Percentiles rank a stretch among this genome's conserved stretches.
Evolutionary conservation across 2,888 invertebrate species (phyloP).

Genomic region (Zaprionus bogoriensis): DNA sequence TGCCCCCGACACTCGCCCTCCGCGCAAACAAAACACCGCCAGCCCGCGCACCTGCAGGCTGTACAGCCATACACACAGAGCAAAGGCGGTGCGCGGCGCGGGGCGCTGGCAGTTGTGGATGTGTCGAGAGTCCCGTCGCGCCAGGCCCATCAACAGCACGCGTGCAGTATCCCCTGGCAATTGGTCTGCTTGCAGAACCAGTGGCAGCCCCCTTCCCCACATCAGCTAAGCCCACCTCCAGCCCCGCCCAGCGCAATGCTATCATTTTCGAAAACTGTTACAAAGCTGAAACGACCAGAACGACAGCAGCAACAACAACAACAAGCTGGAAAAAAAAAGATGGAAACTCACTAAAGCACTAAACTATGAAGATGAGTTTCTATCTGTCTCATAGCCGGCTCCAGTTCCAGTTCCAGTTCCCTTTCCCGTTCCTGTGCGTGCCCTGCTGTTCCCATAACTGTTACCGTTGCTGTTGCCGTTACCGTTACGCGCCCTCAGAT

Average conservation of each 20-base stretch:
- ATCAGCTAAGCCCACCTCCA: neutral
- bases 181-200: conserved; percentile 28
- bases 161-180: conserved; percentile 63
- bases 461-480: conserved; percentile 20
- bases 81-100: neutral
- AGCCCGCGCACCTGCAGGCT: neutral
- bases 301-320: conserved; percentile 8
- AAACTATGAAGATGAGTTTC: conserved; percentile 56
- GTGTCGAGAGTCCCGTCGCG: conserved; percentile 22
- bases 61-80: neutral
- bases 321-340: neutral
- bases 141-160: conserved; percentile 70
- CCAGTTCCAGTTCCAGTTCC: conserved; percentile 13
- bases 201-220: neutral
- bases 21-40: conserved; percentile 37
- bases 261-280: conserved; percentile 66
- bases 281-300: conserved; percentile 41
- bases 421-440: conserved; percentile 34
- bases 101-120: conserved; percentile 1
- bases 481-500: conserved; percentile 42
- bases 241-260: conserved; percentile 4
- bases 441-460: conserved; percentile 39
- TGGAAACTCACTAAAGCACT: conserved; percentile 44
- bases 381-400: conserved; percentile 39
- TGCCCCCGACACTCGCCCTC: conserved; percentile 37